Conservation (phyloP, 2,797 vertebrate species). For the Helicolenus hilgendorfi region DNA sequence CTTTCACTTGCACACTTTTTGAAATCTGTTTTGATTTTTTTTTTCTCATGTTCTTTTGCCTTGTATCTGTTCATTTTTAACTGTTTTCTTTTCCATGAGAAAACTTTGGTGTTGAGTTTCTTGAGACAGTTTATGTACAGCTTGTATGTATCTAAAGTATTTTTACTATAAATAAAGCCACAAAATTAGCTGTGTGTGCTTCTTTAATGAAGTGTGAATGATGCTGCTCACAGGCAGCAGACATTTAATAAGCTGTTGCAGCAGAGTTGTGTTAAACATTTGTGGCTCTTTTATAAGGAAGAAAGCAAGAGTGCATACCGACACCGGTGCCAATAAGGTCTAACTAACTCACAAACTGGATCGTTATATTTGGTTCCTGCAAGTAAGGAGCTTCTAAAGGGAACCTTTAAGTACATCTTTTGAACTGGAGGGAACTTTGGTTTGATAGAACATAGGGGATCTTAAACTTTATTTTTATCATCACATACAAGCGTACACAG, state of each 20-base stretch:
- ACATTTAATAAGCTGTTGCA: background rate
- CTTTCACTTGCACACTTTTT: constrained; percentile 61
- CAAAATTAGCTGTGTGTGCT: constrained; percentile 57
- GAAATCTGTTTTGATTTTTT: constrained; percentile 2
- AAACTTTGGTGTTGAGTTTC: constrained; percentile 76
- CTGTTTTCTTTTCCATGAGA: constrained; percentile 59
- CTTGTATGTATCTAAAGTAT: constrained; percentile 92
- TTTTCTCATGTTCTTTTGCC: constrained; percentile 56
- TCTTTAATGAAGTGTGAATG: constrained; percentile 5
- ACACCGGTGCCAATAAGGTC: background rate
- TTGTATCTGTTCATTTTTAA: constrained; percentile 51
- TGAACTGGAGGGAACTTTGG: background rate
- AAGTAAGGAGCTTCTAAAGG: background rate
- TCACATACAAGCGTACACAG: background rate
- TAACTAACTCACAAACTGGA: background rate
- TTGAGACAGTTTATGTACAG: constrained; percentile 88
- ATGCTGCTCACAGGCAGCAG: background rate
- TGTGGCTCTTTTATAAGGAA: background rate
- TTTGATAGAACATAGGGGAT: background rate
- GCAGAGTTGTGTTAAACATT: background rate
- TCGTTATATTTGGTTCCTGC: background rate
- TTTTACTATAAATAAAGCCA: constrained; percentile 91
- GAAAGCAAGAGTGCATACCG: background rate
- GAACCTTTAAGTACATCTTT: background rate
- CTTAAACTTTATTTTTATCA: background rate